phyloP scores from a whole-genome alignment of 2,113 vertebrate genomes.

The Alces alces region DNA sequence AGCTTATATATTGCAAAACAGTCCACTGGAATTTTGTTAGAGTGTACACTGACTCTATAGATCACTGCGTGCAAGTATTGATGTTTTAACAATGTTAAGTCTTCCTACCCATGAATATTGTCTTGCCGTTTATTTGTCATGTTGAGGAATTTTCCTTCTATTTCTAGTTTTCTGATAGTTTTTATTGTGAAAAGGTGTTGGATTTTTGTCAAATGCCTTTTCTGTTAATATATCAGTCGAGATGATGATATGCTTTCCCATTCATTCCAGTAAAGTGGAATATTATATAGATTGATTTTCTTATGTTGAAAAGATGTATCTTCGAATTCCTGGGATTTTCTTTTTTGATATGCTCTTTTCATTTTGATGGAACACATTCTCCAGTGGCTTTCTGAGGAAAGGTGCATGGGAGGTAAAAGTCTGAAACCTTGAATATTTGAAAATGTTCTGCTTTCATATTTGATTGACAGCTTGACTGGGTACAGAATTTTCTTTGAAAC shows the following conservation, averaged over 20 bases:
- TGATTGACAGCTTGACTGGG: neutral
- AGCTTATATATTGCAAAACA: neutral
- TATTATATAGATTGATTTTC: neutral
- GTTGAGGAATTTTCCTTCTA: neutral
- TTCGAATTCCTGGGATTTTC: neutral
- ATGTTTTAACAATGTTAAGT: neutral
- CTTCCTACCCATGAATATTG: neutral
- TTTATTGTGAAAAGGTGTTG: neutral
- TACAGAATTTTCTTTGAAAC: neutral
- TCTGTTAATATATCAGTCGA: neutral
- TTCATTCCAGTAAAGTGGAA: neutral
- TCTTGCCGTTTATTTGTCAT: neutral
- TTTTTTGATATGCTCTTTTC: neutral
- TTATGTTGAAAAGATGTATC: neutral
- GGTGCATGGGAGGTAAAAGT: neutral
- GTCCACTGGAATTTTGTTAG: neutral
- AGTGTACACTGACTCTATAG: neutral
- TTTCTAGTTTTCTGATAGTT: neutral
- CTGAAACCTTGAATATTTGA: neutral
- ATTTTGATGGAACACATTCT: neutral
- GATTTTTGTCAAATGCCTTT: neutral
- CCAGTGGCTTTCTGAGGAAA: neutral
- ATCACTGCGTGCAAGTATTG: neutral
- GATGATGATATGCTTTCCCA: neutral
- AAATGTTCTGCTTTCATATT: neutral